phyloP scores from a whole-genome alignment of 2,113 vertebrate species.

The Phaethon lepturus region DNA sequence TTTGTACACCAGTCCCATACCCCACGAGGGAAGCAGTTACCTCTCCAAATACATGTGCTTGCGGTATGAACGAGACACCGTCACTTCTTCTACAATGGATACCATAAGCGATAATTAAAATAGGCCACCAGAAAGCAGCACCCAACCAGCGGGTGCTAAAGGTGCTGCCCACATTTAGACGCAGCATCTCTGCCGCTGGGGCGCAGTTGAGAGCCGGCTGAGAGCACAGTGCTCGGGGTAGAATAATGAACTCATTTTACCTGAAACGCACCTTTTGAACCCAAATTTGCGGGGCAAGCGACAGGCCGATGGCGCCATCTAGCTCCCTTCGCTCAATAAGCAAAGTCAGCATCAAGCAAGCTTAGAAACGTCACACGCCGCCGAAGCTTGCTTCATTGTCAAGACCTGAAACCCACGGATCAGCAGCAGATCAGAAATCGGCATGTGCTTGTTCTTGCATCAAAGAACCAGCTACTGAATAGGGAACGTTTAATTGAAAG shows the following conservation, averaged over 20 bases:
- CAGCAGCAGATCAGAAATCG: background rate
- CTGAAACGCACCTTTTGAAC: background rate
- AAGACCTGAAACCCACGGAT: background rate
- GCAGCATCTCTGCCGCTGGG: fast-evolving
- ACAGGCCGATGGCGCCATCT: background rate
- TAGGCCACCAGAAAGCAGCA: background rate
- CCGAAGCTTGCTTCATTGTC: too few relatives aligned
- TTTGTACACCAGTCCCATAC: too few relatives aligned
- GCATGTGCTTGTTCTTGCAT: background rate
- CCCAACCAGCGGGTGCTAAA: background rate
- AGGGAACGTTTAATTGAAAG: background rate
- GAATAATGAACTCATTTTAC: background rate
- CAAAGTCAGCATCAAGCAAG: fast-evolving
- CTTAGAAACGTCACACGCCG: fast-evolving
- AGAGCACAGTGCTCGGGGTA: fast-evolving
- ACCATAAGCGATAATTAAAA: fast-evolving
- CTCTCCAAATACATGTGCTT: background rate
- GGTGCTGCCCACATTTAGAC: fast-evolving
- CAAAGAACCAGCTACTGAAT: background rate
- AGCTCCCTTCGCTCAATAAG: background rate
- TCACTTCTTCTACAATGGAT: fast-evolving
- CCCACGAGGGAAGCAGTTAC: background rate
- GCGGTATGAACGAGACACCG: fast-evolving
- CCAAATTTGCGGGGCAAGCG: background rate
- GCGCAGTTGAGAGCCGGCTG: fast-evolving